Evolutionary conservation across 2,113 vertebrate genomes (phyloP), one percentile per base, ranked within the genome.

Genomic region (Ptychochromis oligacanthus): DNA sequence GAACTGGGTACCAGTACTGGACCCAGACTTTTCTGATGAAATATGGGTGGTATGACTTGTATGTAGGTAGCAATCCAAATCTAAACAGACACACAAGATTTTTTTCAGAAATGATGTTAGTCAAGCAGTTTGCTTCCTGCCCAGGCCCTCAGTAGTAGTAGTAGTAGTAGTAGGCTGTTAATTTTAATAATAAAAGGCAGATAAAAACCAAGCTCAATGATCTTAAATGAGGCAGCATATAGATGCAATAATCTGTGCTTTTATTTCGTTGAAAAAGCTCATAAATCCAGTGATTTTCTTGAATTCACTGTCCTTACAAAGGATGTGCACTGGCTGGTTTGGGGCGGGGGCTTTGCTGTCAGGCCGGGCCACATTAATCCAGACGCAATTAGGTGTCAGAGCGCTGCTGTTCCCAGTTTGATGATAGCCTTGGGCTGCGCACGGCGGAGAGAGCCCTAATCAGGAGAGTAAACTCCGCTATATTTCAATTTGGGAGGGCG

Each of bases 401-500:
- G 61, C 95, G 94, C 91, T 20, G 93, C 95, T 95, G 96, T 94
- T 97, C 91, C 96, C 95, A 95, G 96, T 95, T 95, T 95, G 95
- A 97, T 97, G 97, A 97, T 96, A 96, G 97, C 97, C 97, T 97
- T 96, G 97, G 97, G 97, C 97, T 95, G 95, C 93, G 96, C 88
- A 93, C 96, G 96, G 86, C 86, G 74, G 52, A 70, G 80, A 96
- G 96, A 96, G 95, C 97, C 96, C 97, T 98, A 98, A 98, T 98
- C 97, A 98, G 97, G 97, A 98, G 97, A 96, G 97, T 98, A 98
- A 98, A 98, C 97, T 98, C 97, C 96, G 96, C 97, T 97, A 97
- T 98, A 97, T 97, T 98, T 98, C 97, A 98, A 98, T 98, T 98
- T 98, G 96, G 97, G 97, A 96, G 96, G 95, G 96, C 97, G 96